Percentiles rank a stretch among this genome's conserved stretches.
Conservation (phyloP, 2,797 vertebrate species). For the Sebastes diaconus region DNA sequence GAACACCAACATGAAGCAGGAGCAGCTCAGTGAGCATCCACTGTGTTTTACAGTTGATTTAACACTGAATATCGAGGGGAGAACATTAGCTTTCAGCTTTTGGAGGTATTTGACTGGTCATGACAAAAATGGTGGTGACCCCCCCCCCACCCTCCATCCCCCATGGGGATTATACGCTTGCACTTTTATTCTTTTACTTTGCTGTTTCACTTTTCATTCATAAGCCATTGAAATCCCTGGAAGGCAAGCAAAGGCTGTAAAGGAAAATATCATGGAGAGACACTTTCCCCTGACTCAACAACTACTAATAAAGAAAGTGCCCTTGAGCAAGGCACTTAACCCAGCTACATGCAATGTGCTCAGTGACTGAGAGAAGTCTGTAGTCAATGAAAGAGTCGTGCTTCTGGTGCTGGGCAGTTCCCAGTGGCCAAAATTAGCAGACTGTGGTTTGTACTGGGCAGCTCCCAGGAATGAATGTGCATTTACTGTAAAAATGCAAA, state of each 20-base stretch:
- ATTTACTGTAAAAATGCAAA: conserved; percentile 62
- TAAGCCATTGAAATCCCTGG: not conserved
- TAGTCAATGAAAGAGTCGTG: conserved; percentile 44
- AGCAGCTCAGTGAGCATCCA: not conserved
- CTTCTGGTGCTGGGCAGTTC: conserved; percentile 47
- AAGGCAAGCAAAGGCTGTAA: not conserved
- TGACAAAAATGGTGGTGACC: not conserved
- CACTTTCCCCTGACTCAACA: conserved; percentile 17
- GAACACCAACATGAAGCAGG: not conserved
- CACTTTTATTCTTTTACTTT: not conserved
- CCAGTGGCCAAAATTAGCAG: conserved; percentile 59
- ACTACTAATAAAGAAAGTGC: conserved; percentile 19
- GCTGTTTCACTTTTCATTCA: conserved; percentile 4
- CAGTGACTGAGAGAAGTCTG: conserved; percentile 27
- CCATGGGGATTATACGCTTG: not conserved
- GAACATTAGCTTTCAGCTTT: not conserved
- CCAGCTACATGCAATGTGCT: conserved; percentile 20
- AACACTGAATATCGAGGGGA: not conserved
- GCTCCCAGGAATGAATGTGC: conserved; percentile 60
- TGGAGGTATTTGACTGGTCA: not conserved
- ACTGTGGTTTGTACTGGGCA: conserved; percentile 54
- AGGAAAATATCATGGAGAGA: not conserved
- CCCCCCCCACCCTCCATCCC: not conserved
- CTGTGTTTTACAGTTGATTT: not conserved
- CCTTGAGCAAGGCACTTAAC: conserved; percentile 56